phyloP scores from a whole-genome alignment of 2,888 invertebrate genomes.

The Coenonympha arcania region DNA sequence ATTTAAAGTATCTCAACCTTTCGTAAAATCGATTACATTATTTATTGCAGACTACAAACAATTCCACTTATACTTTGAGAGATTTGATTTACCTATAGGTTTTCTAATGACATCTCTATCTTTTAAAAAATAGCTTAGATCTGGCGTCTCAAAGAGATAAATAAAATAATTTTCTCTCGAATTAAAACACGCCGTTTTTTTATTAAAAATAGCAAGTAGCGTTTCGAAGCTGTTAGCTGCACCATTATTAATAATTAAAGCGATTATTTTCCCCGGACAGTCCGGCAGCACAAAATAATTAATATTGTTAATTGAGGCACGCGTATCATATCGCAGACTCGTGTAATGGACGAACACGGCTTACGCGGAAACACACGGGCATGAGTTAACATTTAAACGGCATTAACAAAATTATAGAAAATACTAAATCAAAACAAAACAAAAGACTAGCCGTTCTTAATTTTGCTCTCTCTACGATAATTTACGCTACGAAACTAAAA shows the following conservation, averaged over 20 bases:
- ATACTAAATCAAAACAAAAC: background rate
- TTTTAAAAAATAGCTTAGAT: too few relatives aligned
- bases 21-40: too few relatives aligned
- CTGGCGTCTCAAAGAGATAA: background rate
- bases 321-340: slow-evolving; percentile 29
- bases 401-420: background rate
- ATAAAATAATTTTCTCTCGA: slow-evolving; percentile 5
- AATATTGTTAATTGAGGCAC: slow-evolving; percentile 46
- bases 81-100: too few relatives aligned
- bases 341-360: slow-evolving; percentile 23
- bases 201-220: slow-evolving; percentile 11
- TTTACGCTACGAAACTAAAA: too few relatives aligned
- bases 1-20: too few relatives aligned
- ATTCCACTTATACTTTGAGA: too few relatives aligned
- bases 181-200: slow-evolving; percentile 2
- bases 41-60: too few relatives aligned
- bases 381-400: background rate
- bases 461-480: too few relatives aligned
- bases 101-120: too few relatives aligned
- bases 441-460: background rate
- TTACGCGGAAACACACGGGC: slow-evolving; percentile 19
- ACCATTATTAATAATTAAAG: slow-evolving; percentile 48
- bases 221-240: slow-evolving; percentile 16
- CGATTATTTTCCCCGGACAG: slow-evolving; percentile 45
- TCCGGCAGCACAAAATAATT: slow-evolving; percentile 39